Evolutionary conservation across 2,888 invertebrate genomes (phyloP).

Genomic region (Cremastinae sp.): DNA sequence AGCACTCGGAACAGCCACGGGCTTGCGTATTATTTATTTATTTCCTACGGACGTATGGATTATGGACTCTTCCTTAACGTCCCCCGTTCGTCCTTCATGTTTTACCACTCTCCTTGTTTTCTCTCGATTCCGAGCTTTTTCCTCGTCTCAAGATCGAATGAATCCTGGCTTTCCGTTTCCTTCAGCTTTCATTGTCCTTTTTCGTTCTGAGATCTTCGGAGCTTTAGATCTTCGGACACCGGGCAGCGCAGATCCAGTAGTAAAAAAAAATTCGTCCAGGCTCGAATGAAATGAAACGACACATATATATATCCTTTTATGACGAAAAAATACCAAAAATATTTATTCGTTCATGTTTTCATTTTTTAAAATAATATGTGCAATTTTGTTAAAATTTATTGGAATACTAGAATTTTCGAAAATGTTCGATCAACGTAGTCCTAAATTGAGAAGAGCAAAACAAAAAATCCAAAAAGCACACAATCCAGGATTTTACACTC

Average conservation of each 20-base stretch:
- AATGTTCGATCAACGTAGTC: too few relatives aligned
- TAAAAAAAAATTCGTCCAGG: too few relatives aligned
- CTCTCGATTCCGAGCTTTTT: constrained; percentile 41
- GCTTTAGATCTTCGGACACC: too few relatives aligned
- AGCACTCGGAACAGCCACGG: constrained; percentile 52
- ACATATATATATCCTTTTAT: too few relatives aligned
- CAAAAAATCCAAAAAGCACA: constrained; percentile 6
- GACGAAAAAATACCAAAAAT: too few relatives aligned
- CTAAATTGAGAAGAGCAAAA: constrained; percentile 21
- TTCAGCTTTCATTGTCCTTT: constrained; percentile 16
- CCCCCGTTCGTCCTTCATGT: constrained; percentile 24
- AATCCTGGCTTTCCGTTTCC: constrained; percentile 32
- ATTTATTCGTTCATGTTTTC: too few relatives aligned
- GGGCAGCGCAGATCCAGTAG: too few relatives aligned
- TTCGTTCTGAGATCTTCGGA: neutral
- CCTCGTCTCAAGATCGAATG: constrained; percentile 38
- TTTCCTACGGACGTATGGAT: constrained; percentile 76
- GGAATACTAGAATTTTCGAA: too few relatives aligned
- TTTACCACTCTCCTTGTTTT: constrained; percentile 11
- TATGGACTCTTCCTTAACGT: constrained; percentile 66
- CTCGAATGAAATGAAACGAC: too few relatives aligned
- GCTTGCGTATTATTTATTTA: constrained; percentile 79
- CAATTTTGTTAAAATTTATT: too few relatives aligned
- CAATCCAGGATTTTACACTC: constrained; percentile 21
- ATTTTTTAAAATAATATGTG: too few relatives aligned